A percentile compares a stretch with the other conserved stretches of the same genome.
These are phyloP conservation scores for Capitulum mitella DNA, from an alignment of 2,888 invertebrate species.

Conservation along the genomic window DNA sequence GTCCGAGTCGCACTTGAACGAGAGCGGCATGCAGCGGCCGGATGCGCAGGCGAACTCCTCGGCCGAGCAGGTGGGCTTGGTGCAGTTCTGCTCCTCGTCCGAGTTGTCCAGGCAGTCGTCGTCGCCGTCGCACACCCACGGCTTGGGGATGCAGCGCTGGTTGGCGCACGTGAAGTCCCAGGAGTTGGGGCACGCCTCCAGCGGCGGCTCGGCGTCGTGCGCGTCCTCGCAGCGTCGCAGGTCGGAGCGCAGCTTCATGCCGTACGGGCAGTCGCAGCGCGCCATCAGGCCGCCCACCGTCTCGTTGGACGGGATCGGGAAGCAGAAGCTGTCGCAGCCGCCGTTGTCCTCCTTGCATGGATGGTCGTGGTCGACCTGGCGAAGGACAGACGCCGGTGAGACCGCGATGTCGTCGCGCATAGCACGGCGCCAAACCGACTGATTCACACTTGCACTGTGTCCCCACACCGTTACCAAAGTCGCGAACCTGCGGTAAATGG, in stretches of 20 bases:
- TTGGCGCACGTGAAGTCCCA: conserved; percentile 94
- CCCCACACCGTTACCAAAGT: too few species aligned
- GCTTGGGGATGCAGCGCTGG: conserved; percentile 82
- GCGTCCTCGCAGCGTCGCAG: conserved; percentile 64
- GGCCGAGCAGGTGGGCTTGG: conserved; percentile 56
- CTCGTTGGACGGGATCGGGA: conserved; percentile 66
- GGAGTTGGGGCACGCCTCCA: conserved; percentile 62
- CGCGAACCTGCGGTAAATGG: too few species aligned
- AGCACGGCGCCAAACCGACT: too few species aligned
- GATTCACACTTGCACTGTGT: too few species aligned
- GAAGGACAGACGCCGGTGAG: too few species aligned
- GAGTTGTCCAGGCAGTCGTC: conserved; percentile 93
- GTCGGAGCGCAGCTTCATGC: conserved; percentile 66
- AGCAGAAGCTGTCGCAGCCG: conserved; percentile 91
- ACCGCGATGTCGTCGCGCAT: too few species aligned
- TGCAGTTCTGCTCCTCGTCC: conserved; percentile 91
- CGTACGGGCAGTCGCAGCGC: conserved; percentile 83
- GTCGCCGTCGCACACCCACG: conserved; percentile 94
- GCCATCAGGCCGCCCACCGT: conserved; percentile 34
- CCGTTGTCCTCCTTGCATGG: conserved; percentile 80
- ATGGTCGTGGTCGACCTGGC: conserved; percentile 55
- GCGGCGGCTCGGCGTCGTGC: conserved; percentile 70
- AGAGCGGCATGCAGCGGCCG: conserved; percentile 81
- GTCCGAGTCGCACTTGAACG: conserved; percentile 89
- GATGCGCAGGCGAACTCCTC: conserved; percentile 91